Evolutionary conservation across 1,140 invertebrate genomes (phyloP).

Genomic region (Probaryconus sp.): DNA sequence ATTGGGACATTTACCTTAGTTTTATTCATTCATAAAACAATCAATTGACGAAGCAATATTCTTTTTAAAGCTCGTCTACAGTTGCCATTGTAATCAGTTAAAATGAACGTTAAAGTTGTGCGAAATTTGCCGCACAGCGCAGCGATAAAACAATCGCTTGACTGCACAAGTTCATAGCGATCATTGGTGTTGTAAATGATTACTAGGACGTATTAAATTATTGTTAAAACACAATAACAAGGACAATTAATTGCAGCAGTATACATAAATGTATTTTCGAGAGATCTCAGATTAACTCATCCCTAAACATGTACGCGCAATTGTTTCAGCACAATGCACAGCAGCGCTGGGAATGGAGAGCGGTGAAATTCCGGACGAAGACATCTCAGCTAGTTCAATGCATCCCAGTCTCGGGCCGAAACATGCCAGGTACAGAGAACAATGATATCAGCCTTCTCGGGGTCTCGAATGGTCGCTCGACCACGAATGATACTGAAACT

Average conservation of each 20-base stretch:
- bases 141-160: too few species aligned
- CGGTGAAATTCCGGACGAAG: conserved; percentile 80
- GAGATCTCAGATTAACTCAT: conserved; percentile 39
- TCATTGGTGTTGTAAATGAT: conserved; percentile 9
- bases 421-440: conserved; percentile 80
- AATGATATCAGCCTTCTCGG: conserved; percentile 61
- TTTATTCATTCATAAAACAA: too few species aligned
- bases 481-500: conserved; percentile 36
- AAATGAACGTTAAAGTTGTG: too few species aligned
- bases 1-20: too few species aligned
- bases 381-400: conserved; percentile 81
- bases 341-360: conserved; percentile 81
- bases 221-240: conserved; percentile 37
- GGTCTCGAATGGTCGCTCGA: conserved; percentile 40
- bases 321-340: conserved; percentile 79
- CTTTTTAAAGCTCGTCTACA: too few species aligned
- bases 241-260: conserved; percentile 27
- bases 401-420: conserved; percentile 81
- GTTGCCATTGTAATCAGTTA: too few species aligned
- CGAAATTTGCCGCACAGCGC: too few species aligned
- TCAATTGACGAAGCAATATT: too few species aligned
- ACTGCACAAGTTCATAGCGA: too few species aligned
- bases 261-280: conserved; percentile 36
- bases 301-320: conserved; percentile 57
- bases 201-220: conserved; percentile 38